A percentile compares a stretch with the other conserved stretches of the same genome.
These are phyloP conservation scores for Melanostoma mellinum DNA, from an alignment of 2,888 invertebrate species.

Conservation along the genomic window DNA sequence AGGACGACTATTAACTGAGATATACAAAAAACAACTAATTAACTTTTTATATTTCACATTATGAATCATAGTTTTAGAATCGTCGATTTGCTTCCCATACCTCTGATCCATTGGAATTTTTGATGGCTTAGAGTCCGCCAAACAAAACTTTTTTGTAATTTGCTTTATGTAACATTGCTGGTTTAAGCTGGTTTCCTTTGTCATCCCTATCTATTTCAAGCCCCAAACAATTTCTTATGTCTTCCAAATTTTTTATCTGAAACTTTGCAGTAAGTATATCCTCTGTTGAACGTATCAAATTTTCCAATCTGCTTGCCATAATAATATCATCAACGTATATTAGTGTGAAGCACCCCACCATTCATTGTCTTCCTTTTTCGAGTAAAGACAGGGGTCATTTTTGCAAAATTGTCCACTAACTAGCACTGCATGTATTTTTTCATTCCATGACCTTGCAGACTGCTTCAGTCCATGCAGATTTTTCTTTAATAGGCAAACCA, in stretches of 20 bases:
- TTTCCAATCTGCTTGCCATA: background rate
- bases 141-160: background rate
- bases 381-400: background rate
- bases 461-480: background rate
- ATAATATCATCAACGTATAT: slow-evolving; percentile 7
- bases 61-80: background rate
- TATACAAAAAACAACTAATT: background rate
- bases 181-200: background rate
- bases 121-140: background rate
- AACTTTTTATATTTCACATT: background rate
- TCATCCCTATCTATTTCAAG: background rate
- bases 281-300: no score
- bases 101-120: background rate
- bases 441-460: background rate
- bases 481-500: background rate
- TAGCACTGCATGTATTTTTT: background rate
- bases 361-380: background rate
- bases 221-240: background rate
- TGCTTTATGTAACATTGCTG: background rate
- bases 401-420: background rate
- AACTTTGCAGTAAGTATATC: no score
- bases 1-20: background rate
- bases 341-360: background rate
- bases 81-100: background rate
- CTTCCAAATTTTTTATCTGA: background rate